phyloP scores from a whole-genome alignment of 1,140 invertebrate genomes.

The Drosophila saltans region DNA sequence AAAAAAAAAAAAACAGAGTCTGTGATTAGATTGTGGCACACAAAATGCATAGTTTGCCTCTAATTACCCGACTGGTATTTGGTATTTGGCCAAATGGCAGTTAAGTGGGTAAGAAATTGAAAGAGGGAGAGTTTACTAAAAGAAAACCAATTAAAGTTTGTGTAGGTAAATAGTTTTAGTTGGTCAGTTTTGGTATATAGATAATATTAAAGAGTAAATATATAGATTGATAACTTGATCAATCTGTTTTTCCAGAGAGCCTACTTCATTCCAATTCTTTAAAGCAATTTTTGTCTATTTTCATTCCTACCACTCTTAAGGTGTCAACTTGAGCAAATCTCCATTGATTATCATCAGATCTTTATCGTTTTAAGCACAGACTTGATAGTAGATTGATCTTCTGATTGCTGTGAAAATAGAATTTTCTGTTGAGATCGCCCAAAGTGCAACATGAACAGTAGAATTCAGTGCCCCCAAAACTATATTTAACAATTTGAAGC shows the following conservation, averaged over 20 bases:
- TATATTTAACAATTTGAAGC: conserved; percentile 10
- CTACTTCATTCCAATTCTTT: too few species aligned
- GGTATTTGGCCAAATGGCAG: not conserved
- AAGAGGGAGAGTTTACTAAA: too few species aligned
- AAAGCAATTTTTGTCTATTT: too few species aligned
- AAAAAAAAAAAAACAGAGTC: conserved; percentile 28
- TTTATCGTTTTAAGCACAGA: not conserved
- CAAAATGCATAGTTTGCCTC: conserved; percentile 49
- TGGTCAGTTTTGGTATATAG: too few species aligned
- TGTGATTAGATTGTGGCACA: conserved; percentile 66
- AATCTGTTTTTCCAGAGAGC: too few species aligned
- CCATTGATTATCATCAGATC: not conserved
- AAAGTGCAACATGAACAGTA: not conserved
- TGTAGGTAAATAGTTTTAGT: too few species aligned
- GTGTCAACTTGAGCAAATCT: too few species aligned
- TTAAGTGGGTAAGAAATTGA: not conserved
- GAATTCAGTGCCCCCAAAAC: not conserved
- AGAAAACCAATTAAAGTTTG: too few species aligned
- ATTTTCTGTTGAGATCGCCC: not conserved
- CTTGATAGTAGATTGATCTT: not conserved
- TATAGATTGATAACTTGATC: too few species aligned
- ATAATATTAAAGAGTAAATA: too few species aligned
- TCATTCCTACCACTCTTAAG: too few species aligned
- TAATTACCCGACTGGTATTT: conserved; percentile 48
- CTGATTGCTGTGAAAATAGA: conserved; percentile 1